These are phyloP conservation scores for Pyrgilauda ruficollis DNA, from an alignment of 2,113 vertebrate genomes.

Conservation along the genomic window DNA sequence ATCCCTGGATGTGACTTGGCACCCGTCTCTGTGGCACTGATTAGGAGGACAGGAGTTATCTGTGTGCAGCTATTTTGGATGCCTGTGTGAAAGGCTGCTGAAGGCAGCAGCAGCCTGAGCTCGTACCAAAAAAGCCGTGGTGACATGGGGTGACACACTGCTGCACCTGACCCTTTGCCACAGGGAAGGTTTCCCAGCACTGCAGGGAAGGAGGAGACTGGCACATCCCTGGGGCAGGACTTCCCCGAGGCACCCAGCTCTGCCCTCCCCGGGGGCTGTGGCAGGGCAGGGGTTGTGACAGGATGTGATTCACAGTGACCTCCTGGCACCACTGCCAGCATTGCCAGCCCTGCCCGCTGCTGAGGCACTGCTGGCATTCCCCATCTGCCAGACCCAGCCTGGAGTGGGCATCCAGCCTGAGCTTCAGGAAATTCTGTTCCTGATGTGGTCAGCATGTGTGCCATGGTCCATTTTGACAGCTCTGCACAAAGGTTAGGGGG, in stretches of 20 bases:
- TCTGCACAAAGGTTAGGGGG: not conserved
- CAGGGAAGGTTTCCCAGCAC: not conserved
- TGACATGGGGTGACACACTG: not conserved
- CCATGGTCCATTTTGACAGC: not conserved
- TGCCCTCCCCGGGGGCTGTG: not conserved
- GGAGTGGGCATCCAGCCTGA: not conserved
- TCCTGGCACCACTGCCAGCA: not conserved
- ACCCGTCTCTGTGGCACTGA: accelerated
- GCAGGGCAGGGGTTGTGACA: not conserved
- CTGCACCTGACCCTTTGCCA: not conserved
- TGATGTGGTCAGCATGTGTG: accelerated
- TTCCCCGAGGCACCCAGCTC: accelerated
- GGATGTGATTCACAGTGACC: accelerated
- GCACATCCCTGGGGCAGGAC: not conserved
- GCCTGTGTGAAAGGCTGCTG: not conserved
- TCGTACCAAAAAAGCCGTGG: accelerated
- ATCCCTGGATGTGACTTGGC: not conserved
- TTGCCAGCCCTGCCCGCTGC: not conserved
- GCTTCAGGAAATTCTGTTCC: not conserved
- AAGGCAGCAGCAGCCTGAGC: not conserved
- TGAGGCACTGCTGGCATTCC: not conserved
- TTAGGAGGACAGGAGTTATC: not conserved
- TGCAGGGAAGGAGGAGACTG: not conserved
- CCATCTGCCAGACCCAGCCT: not conserved
- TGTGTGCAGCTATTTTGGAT: not conserved